A percentile compares a stretch with the other conserved stretches of the same genome.
These are phyloP conservation scores for Lycophotia porphyrea DNA, from an alignment of 2,888 invertebrate species.

Conservation along the genomic window DNA sequence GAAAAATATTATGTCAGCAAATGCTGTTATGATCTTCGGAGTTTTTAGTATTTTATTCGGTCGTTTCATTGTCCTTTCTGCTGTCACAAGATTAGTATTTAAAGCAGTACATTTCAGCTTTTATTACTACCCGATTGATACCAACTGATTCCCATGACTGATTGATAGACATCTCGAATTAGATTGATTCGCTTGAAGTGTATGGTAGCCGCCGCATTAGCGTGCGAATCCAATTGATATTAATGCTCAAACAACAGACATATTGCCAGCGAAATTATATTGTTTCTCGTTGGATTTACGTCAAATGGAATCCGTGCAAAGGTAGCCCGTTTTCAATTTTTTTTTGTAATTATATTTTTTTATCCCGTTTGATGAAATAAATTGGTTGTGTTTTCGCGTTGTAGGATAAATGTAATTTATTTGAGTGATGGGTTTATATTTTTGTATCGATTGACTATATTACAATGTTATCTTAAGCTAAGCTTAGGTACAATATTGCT, in stretches of 20 bases:
- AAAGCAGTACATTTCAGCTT: too few species aligned
- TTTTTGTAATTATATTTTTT: conserved; percentile 39
- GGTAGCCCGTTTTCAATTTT: conserved; percentile 15
- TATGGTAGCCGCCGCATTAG: conserved; percentile 36
- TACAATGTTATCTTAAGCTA: not conserved
- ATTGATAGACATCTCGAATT: conserved; percentile 54
- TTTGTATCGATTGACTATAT: not conserved
- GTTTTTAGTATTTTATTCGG: too few species aligned
- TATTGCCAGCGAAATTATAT: conserved; percentile 23
- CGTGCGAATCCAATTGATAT: conserved; percentile 51
- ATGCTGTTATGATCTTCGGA: too few species aligned
- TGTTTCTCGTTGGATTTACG: conserved; percentile 39
- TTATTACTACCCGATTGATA: conserved; percentile 8
- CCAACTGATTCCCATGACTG: conserved; percentile 39
- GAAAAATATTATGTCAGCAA: too few species aligned
- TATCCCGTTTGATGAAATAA: not conserved
- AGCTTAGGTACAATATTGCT: too few species aligned
- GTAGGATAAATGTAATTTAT: conserved; percentile 11
- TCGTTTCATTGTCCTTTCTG: too few species aligned
- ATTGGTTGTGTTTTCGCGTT: not conserved
- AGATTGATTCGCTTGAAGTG: conserved; percentile 50
- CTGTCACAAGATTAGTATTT: too few species aligned
- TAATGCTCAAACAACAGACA: conserved; percentile 45
- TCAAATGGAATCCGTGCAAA: conserved; percentile 24
- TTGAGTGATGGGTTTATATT: conserved; percentile 1